Base-by-base conservation (phyloP, 2,888 invertebrate species). In the Alloplasta piceator region DNA sequence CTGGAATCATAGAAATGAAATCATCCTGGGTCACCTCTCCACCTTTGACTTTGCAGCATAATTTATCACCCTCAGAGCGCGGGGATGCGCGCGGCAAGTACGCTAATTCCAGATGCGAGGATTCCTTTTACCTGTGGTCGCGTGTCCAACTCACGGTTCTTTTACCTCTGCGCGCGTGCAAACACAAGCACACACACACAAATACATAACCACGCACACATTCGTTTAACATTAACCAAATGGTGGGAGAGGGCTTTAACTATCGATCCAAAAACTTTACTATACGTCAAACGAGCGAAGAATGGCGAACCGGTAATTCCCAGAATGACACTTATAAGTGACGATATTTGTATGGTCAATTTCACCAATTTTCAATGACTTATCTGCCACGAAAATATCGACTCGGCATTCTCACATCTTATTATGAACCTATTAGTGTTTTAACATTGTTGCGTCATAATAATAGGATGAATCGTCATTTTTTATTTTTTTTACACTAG, bases 1-100 rank as follows among this genome's bases (percentile, higher is more conserved):
- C 80, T 75, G 79, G 83, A 84, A 83, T 82, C 61, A 74, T 46
- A 71, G 73, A 50, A 83, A 84, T 83, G 83, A 84, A 83, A 82
- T 83, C 82, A 82, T 83, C 82, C 72, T 55, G 48, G 60, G 64
- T 12, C 67, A 60, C 76, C 67, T 56, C 12, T 9, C 9, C 61
- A 5, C 12, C 60, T 12, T 41, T 39, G 52, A 6, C 43, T 2
- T 6, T 63, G 26, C 26, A 26, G 26, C 26, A 7, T n/a, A n/a
- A n/a, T 63, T 63, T 41, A 12, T 63, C 41, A 61, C 39, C 14
- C 43, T 38, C 71, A 58, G 26, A 2, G 26, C 60, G 36, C 12
- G 71, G 60, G 61, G 43, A 26, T 26, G 14, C 61, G 2, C 52
- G 14, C n/a, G 26, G 14, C 52, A 52, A n/a, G 14, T 12, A 48